phyloP scores from a whole-genome alignment of 2,113 vertebrate species.

The Cavia aperea region DNA sequence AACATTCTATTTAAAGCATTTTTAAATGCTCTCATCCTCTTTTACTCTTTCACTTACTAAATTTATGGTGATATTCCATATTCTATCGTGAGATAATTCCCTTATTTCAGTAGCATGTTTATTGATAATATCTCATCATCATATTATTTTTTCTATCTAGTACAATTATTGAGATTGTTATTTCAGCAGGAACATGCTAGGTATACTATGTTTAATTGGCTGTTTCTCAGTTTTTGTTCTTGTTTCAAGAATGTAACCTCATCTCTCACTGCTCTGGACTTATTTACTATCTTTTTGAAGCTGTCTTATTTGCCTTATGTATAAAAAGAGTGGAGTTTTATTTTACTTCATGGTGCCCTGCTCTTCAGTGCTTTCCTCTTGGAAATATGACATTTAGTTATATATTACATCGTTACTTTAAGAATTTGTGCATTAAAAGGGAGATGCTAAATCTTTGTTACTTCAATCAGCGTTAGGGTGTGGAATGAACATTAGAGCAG shows the following conservation, averaged over 20 bases:
- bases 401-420: not conserved
- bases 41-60: not conserved
- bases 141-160: not conserved
- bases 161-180: not conserved
- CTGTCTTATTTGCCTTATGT: not conserved
- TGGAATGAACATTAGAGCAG: not conserved
- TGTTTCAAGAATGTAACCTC: not conserved
- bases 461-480: not conserved
- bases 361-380: not conserved
- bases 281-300: not conserved
- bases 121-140: not conserved
- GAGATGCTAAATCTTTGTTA: not conserved
- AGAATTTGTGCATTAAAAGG: not conserved
- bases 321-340: not conserved
- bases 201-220: not conserved
- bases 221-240: not conserved
- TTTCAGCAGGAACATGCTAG: not conserved
- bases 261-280: not conserved
- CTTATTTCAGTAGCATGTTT: not conserved
- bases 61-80: not conserved
- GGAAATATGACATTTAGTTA: not conserved
- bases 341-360: not conserved
- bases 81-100: not conserved
- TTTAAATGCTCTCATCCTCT: not conserved
- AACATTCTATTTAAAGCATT: not conserved